Conservation (phyloP, 1,140 invertebrate genomes). For the Trichonephila clavipes region DNA sequence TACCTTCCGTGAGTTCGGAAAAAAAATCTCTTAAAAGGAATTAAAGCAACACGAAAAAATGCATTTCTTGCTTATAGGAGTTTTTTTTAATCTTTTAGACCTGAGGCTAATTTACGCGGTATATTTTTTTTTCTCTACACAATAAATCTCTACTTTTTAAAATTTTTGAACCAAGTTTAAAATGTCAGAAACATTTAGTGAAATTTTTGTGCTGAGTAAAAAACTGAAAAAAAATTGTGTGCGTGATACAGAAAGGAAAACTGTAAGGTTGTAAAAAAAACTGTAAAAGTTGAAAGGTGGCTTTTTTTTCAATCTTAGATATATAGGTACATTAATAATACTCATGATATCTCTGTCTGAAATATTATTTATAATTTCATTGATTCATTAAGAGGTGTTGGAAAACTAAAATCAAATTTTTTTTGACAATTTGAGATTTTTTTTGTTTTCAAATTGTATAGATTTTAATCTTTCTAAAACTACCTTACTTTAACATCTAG, state of each 20-base stretch:
- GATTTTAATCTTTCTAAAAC: no score
- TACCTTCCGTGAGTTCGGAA: background rate
- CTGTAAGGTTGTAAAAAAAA: background rate
- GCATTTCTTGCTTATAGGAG: background rate
- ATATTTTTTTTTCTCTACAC: background rate
- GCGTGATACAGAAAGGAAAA: background rate
- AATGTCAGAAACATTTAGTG: constrained; percentile 10
- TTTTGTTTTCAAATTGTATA: no score
- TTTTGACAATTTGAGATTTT: no score
- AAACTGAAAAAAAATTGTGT: background rate
- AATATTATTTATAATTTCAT: no score
- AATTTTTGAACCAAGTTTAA: background rate
- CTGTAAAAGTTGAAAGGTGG: background rate
- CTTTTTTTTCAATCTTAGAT: no score
- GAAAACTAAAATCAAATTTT: no score
- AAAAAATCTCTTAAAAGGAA: constrained; percentile 16
- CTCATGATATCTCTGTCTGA: no score
- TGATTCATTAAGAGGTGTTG: no score
- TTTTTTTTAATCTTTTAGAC: constrained; percentile 8
- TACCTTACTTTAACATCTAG: no score
- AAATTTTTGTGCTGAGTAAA: background rate
- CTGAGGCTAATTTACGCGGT: background rate
- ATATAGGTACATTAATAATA: no score
- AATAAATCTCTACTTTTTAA: background rate
- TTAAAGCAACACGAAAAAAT: background rate